These are phyloP conservation scores for Bombyx mandarina DNA, from an alignment of 1,140 invertebrate species.

Conservation along the genomic window DNA sequence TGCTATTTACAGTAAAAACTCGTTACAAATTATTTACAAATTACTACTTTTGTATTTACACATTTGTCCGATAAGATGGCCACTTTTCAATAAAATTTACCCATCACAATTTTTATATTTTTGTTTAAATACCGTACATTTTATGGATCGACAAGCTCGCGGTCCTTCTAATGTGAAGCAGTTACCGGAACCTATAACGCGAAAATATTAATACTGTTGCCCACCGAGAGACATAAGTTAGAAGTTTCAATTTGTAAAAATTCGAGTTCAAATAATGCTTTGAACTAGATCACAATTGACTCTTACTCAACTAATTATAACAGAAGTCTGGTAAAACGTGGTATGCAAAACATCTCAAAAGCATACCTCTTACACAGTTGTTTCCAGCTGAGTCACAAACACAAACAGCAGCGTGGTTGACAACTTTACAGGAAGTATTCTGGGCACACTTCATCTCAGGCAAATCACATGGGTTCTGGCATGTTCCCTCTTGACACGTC, in stretches of 20 bases:
- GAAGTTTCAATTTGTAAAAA: no score
- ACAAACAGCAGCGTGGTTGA: constrained; percentile 80
- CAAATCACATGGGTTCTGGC: constrained; percentile 79
- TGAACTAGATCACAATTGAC: background rate
- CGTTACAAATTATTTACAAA: constrained; percentile 41
- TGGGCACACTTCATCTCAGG: constrained; percentile 76
- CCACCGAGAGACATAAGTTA: no score
- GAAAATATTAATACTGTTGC: no score
- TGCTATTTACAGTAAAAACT: constrained; percentile 13
- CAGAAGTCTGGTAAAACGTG: constrained; percentile 2
- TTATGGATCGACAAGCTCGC: no score
- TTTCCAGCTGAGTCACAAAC: constrained; percentile 70
- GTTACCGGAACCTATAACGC: no score
- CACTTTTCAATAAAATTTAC: constrained; percentile 8
- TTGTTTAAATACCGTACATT: no score
- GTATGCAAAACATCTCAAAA: constrained; percentile 17
- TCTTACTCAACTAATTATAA: background rate
- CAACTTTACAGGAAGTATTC: constrained; percentile 77
- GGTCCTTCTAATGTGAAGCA: no score
- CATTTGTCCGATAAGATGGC: constrained; percentile 65
- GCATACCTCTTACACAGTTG: constrained; percentile 69
- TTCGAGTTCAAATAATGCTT: no score
- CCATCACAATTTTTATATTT: no score
- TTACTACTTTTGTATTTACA: constrained; percentile 23
- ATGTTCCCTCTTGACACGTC: constrained; percentile 78